These are phyloP conservation scores for Physeter macrocephalus DNA, from an alignment of 2,113 vertebrate species.

Conservation along the genomic window DNA sequence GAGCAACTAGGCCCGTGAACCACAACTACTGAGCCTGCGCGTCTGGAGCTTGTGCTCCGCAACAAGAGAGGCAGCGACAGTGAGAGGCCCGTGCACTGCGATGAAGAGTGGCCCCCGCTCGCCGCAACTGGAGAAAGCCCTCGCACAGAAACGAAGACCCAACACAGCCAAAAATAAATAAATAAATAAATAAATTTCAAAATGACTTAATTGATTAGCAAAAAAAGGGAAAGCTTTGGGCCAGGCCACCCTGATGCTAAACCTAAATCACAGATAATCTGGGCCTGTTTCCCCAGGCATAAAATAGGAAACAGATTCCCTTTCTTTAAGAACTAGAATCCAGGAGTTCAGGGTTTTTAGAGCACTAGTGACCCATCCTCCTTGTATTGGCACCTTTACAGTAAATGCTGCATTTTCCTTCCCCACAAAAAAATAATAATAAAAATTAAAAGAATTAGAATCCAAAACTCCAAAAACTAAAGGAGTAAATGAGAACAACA, in stretches of 20 bases:
- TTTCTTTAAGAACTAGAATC: not conserved
- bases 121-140: too few species aligned
- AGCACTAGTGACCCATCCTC: not conserved
- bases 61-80: too few species aligned
- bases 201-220: too few species aligned
- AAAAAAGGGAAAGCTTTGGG: not conserved
- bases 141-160: too few species aligned
- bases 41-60: too few species aligned
- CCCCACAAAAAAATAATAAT: too few species aligned
- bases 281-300: not conserved
- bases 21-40: too few species aligned
- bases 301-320: not conserved
- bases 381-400: not conserved
- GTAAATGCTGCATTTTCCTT: not conserved
- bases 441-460: not conserved
- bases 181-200: too few species aligned
- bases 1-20: accelerated
- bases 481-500: not conserved
- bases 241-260: not conserved
- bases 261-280: not conserved
- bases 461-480: not conserved
- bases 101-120: too few species aligned
- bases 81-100: too few species aligned
- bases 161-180: too few species aligned
- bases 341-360: not conserved